Base-by-base conservation (phyloP, 2,888 invertebrate genomes). In the Microctonus hyperodae region DNA sequence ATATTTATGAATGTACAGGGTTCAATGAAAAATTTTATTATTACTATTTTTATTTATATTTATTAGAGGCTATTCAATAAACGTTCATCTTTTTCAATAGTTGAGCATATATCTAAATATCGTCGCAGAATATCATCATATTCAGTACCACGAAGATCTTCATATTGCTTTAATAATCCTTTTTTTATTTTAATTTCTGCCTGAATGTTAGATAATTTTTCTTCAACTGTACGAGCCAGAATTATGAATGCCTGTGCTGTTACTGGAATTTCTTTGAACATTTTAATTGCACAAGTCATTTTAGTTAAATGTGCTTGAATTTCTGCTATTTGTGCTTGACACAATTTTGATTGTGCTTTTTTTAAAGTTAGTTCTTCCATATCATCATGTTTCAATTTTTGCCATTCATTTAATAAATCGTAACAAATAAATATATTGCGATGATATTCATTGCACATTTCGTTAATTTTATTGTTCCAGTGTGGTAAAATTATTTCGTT, bases 191-290 rank as follows among this genome's bases (percentile, higher is more conserved):
- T 73, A 53, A 86, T 81, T 73, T 85, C 82, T 64, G 76, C 73
- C 60, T 76, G 75, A n/a, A 79, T 73, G 64, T 78, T 76, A 22
- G 74, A 69, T 63, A 85, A 79, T 71, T 85, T 83, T 4, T 82
- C 75, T 69, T 84, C 81, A 31, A 87, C 70, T 61, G 78, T 80
- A n/a, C 74, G 73, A 55, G 82, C 78, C 37, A 86, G 68, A 66
- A 79, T 80, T 68, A 73, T 77, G 67, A 85, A 86, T 16, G 86
- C 86, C 61, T 81, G 76, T 20, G 84, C 60, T 1, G 86, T 85
- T 53, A 73, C 71, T 23, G 81, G 79, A 3, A 83, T 83, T 76
- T 87, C 86, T 31, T 77, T 83, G 65, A 84, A 86, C 79, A 86
- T 83, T 69, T 81, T 83, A n/a, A 82, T 73, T 37, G 80, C 76